phyloP scores from a whole-genome alignment of 2,888 invertebrate genomes.

The Napeogenes inachia region DNA sequence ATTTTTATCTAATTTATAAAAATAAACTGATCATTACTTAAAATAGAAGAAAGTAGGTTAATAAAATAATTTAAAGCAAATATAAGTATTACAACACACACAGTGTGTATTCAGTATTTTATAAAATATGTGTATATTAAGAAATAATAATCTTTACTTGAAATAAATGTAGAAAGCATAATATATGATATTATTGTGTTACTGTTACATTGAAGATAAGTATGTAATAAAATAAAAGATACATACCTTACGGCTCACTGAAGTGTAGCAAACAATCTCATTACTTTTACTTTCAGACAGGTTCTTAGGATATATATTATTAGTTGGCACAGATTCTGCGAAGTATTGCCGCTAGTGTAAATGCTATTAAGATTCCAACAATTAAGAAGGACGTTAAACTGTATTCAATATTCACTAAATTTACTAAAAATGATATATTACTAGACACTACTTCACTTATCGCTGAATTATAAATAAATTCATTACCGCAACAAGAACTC shows the following conservation, averaged over 20 bases:
- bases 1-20: no score
- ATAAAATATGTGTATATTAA: no score
- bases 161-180: neutral
- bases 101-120: no score
- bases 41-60: no score
- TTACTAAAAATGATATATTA: conserved; percentile 53
- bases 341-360: conserved; percentile 37
- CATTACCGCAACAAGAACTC: conserved; percentile 72
- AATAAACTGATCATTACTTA: no score
- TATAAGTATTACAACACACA: no score
- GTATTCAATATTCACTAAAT: conserved; percentile 50
- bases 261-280: conserved; percentile 40
- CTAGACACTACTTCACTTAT: conserved; percentile 57
- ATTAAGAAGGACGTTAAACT: conserved; percentile 46
- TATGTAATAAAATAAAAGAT: conserved; percentile 10
- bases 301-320: conserved; percentile 19
- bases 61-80: no score
- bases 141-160: no score
- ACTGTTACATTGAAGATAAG: conserved; percentile 2
- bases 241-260: conserved; percentile 49
- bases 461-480: conserved; percentile 62
- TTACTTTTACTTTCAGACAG: conserved; percentile 45
- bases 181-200: neutral
- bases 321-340: conserved; percentile 33
- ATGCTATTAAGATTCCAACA: conserved; percentile 44